These are phyloP conservation scores for Dolichopus griseipennis DNA, from an alignment of 2,888 invertebrate genomes.

Conservation along the genomic window DNA sequence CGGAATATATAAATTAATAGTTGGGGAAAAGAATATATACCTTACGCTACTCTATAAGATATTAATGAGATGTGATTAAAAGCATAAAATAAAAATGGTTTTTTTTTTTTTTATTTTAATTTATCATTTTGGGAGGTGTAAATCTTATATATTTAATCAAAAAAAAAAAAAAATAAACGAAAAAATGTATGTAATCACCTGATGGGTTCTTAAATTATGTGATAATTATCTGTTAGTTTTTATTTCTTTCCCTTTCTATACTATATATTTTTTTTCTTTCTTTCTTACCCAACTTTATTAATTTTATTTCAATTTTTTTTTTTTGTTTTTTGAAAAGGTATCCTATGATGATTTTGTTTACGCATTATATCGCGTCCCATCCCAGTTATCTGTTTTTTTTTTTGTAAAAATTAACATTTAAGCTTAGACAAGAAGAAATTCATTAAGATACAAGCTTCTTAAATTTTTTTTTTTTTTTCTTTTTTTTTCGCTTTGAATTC, in stretches of 20 bases:
- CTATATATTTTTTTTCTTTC: not conserved
- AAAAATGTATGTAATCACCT: not conserved
- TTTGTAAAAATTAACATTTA: not conserved
- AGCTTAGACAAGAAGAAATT: not conserved
- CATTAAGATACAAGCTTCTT: not conserved
- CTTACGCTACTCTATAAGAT: not conserved
- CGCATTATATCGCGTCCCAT: too few relatives aligned
- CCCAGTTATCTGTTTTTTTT: too few relatives aligned
- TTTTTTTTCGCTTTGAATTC: not conserved
- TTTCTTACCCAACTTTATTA: too few relatives aligned
- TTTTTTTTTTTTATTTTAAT: not conserved
- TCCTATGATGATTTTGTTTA: too few relatives aligned
- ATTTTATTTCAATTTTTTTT: too few relatives aligned
- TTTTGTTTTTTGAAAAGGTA: too few relatives aligned
- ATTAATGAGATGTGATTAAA: not conserved
- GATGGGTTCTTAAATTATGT: slow-evolving; percentile 2
- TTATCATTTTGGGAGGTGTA: not conserved
- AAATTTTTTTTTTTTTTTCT: not conserved
- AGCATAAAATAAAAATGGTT: not conserved
- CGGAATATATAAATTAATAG: too few relatives aligned
- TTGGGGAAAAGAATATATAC: not conserved
- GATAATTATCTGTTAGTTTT: slow-evolving; percentile 1
- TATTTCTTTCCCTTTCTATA: not conserved
- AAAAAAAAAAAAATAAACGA: not conserved
- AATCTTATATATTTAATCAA: slow-evolving; percentile 3